These are phyloP conservation scores for Thumatha senex DNA, from an alignment of 2,888 invertebrate genomes.

Conservation along the genomic window DNA sequence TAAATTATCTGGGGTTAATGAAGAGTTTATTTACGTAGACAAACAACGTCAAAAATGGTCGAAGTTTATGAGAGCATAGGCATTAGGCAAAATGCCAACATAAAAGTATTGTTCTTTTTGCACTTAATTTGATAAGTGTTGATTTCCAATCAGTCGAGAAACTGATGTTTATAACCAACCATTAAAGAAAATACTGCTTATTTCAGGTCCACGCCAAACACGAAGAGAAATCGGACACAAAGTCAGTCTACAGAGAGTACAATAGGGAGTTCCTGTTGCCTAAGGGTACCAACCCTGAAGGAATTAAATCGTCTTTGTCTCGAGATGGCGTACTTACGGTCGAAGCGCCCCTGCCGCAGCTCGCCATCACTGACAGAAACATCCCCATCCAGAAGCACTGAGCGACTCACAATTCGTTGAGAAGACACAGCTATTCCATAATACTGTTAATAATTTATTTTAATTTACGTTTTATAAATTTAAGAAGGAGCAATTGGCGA, in stretches of 20 bases:
- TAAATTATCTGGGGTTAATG: slow-evolving; percentile 52
- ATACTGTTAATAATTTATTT: slow-evolving; percentile 80
- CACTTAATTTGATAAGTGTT: slow-evolving; percentile 17
- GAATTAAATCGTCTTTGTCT: slow-evolving; percentile 97
- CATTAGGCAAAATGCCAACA: slow-evolving; percentile 60
- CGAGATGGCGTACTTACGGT: slow-evolving; percentile 98
- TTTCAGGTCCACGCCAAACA: slow-evolving; percentile 98
- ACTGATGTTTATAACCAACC: slow-evolving; percentile 7
- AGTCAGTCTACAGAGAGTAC: slow-evolving; percentile 98
- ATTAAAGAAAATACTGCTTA: slow-evolving; percentile 20
- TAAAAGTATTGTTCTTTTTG: slow-evolving; percentile 48
- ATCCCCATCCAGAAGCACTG: slow-evolving; percentile 90
- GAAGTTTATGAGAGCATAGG: slow-evolving; percentile 31
- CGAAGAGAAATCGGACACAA: slow-evolving; percentile 98
- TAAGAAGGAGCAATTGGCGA: slow-evolving; percentile 69
- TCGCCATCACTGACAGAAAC: slow-evolving; percentile 90
- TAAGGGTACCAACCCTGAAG: slow-evolving; percentile 98
- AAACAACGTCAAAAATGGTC: slow-evolving; percentile 44
- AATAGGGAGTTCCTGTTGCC: slow-evolving; percentile 98
- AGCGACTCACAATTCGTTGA: slow-evolving; percentile 53
- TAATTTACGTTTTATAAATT: slow-evolving; percentile 74
- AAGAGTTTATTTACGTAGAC: slow-evolving; percentile 49
- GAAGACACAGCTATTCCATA: slow-evolving; percentile 79
- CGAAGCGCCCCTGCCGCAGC: slow-evolving; percentile 96
- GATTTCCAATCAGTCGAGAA: slow-evolving; percentile 11